Evolutionary conservation across 2,797 vertebrate species (phyloP), one percentile per base, ranked within the genome.

Genomic region (Diglossa cyanea): DNA sequence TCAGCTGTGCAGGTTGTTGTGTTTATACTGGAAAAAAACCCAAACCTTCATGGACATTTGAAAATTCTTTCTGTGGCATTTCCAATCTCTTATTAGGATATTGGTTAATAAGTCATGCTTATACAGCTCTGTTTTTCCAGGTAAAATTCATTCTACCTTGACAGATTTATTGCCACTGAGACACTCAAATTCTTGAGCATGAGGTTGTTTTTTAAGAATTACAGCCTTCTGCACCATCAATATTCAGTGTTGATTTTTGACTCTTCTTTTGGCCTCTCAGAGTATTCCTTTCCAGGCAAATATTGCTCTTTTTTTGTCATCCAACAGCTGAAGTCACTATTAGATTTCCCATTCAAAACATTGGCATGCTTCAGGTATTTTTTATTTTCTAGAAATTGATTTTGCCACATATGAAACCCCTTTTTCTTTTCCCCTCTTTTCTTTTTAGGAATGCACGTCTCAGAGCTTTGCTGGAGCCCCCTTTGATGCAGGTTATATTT

Each of bases 101-200:
- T 63, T 80, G 86, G 57, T 82, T 93, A 95, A 95, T 87, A 94
- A 96, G 40, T 76, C 90, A 95, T 84, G 77, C 92, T 92, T 95
- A 78, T 96, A 93, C 65, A 95, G 75, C 47, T 88, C 77, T 93
- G 66, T 30, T 92, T 94, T 73, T 23, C 14, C 16, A 50, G 55
- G 37, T 42, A 47, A 55, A 93, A 55, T 67, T 91, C 18, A 80
- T 62, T 66, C 87, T 96, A 94, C 33, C 31, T 94, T 91, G 74
- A 93, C 89, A 96, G 67, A 75, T 92, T 75, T 94, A 68, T 89
- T 95, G 89, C 62, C 77, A 86, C 70, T 79, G 83, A 78, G 93
- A 97, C 92, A 88, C 63, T 94, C 86, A 94, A 62, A 93, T 95
- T 96, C 90, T 86, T 95, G 63, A 91, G 70, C 58, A 85, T 55